Evolutionary conservation across 53 echinoderm and acorn worm genomes (phyloP).

Genomic region (Patiria pectinifera): DNA sequence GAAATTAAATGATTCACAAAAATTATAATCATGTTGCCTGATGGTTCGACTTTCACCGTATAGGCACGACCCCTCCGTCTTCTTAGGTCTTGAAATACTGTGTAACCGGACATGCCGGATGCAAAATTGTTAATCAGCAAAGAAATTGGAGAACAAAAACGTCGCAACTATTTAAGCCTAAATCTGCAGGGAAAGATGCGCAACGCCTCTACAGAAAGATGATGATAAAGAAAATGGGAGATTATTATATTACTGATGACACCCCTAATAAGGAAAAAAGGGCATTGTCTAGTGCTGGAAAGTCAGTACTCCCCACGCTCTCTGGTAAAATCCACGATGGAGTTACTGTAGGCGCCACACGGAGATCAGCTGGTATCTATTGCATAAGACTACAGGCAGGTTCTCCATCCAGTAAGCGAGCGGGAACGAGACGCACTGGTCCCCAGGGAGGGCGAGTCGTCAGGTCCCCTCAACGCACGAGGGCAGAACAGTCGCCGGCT

Average conservation of each 20-base stretch:
- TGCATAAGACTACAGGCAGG: background rate
- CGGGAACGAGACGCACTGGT: background rate
- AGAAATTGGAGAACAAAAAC: too few relatives aligned
- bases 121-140: too few relatives aligned
- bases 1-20: too few relatives aligned
- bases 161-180: too few relatives aligned
- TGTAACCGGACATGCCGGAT: too few relatives aligned
- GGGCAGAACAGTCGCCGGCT: constrained; percentile 3
- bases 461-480: background rate
- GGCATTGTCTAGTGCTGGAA: background rate
- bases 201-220: background rate
- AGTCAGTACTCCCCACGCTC: background rate
- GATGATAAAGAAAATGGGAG: background rate
- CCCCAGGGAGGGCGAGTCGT: constrained; percentile 3
- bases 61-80: too few relatives aligned
- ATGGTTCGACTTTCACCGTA: too few relatives aligned
- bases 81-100: too few relatives aligned
- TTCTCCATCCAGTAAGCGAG: background rate
- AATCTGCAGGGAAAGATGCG: too few relatives aligned
- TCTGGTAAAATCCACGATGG: background rate
- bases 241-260: background rate
- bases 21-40: too few relatives aligned
- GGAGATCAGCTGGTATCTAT: constrained; percentile 9
- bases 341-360: background rate
- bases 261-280: background rate